Conservation (phyloP, 2,888 invertebrate species). For the Cremastobaeus sp. region DNA sequence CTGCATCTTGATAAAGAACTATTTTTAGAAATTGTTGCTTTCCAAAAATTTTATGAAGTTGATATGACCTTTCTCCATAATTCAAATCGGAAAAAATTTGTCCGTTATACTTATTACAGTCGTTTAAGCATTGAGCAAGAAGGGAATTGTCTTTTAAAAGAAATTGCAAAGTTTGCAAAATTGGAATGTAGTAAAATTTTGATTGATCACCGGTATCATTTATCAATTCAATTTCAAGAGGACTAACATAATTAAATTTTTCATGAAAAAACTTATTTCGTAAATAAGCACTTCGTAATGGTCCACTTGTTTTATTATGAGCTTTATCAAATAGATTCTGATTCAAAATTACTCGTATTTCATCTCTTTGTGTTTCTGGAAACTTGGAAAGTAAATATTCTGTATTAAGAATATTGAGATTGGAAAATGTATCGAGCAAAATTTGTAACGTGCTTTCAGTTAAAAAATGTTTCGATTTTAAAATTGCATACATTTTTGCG, state of each 20-base stretch:
- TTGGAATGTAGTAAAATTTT: constrained; percentile 18
- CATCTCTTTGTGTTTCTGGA: constrained; percentile 15
- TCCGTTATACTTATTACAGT: constrained; percentile 15
- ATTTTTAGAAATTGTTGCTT: constrained; percentile 13
- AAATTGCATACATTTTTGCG: constrained; percentile 25
- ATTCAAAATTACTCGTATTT: constrained; percentile 19
- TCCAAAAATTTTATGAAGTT: constrained; percentile 18
- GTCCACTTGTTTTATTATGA: constrained; percentile 17
- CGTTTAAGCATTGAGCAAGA: constrained; percentile 19
- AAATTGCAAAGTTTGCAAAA: constrained; percentile 18
- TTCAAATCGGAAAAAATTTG: constrained; percentile 17
- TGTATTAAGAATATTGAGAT: constrained; percentile 25
- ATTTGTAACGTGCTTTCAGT: constrained; percentile 15
- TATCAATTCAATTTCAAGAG: constrained; percentile 7
- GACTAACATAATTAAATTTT: constrained; percentile 16
- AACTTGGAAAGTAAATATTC: constrained; percentile 27
- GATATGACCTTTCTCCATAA: constrained; percentile 9
- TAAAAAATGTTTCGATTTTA: constrained; percentile 32
- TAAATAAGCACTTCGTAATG: constrained; percentile 22
- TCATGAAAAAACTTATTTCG: constrained; percentile 16
- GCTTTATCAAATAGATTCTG: constrained; percentile 30
- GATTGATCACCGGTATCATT: constrained; percentile 8
- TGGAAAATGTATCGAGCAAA: constrained; percentile 7
- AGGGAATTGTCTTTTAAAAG: constrained; percentile 6
- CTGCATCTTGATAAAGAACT: constrained; percentile 20